Conservation (phyloP, 2,797 vertebrate genomes). For the Poeciliopsis turneri region DNA sequence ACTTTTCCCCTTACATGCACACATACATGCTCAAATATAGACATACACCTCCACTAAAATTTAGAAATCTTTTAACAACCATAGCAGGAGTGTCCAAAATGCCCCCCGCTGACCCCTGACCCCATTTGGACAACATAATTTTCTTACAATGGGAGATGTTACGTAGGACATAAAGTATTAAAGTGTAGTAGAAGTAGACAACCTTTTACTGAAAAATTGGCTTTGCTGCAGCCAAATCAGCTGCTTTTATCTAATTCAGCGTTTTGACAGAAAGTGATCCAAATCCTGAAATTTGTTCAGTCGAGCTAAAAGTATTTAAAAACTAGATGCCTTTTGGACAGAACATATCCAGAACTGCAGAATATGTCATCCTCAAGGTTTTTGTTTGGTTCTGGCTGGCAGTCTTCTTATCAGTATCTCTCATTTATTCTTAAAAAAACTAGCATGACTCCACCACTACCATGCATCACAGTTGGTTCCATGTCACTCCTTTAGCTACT, state of each 20-base stretch:
- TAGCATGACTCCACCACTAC: not conserved
- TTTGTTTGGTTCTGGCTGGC: not conserved
- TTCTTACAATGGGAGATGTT: no score
- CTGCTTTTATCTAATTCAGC: no score
- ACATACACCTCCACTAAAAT: not conserved
- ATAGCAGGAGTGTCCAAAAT: not conserved
- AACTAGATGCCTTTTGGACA: no score
- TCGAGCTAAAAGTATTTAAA: no score
- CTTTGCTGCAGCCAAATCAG: no score
- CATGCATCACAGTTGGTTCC: not conserved
- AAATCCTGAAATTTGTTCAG: no score
- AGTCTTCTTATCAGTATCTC: not conserved
- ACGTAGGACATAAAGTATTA: no score
- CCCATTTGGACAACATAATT: no score
- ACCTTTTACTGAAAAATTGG: no score
- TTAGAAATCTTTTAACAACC: not conserved
- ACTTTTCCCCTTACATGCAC: not conserved
- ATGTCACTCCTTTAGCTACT: not conserved
- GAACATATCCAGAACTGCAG: not conserved
- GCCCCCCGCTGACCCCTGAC: no score
- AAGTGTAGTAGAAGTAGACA: no score
- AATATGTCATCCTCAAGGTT: not conserved
- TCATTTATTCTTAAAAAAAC: not conserved
- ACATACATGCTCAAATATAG: not conserved
- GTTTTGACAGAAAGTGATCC: no score